These are phyloP conservation scores for Drosophila chauvacae DNA, from an alignment of 1,140 invertebrate species.

Conservation along the genomic window DNA sequence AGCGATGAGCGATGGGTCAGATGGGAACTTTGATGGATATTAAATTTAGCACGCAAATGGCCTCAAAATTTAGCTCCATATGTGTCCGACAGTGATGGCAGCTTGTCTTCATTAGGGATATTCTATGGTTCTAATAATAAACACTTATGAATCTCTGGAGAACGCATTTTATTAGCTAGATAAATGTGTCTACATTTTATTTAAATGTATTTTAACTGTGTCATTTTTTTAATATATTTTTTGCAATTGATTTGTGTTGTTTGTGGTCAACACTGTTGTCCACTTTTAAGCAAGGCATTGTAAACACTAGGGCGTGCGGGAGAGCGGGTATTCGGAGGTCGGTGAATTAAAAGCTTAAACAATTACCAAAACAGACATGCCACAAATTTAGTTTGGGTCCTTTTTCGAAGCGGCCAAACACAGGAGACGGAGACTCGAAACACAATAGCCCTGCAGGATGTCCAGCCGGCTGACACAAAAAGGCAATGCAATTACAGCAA, in stretches of 20 bases:
- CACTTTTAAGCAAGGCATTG: background rate
- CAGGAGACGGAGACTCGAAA: conserved; percentile 8
- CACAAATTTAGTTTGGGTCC: conserved; percentile 76
- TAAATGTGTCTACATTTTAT: background rate
- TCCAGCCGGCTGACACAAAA: conserved; percentile 57
- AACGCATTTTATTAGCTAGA: background rate
- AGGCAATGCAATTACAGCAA: conserved; percentile 71
- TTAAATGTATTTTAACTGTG: background rate
- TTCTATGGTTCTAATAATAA: background rate
- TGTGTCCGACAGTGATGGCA: conserved; percentile 12
- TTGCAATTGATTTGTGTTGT: background rate
- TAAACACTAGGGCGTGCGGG: background rate
- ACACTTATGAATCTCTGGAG: no score
- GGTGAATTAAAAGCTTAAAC: conserved; percentile 75
- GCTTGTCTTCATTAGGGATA: background rate
- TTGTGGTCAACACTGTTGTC: conserved; percentile 2
- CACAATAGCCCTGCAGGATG: conserved; percentile 36
- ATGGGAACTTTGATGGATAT: conserved; percentile 45
- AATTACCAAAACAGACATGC: conserved; percentile 75
- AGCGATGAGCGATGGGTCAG: conserved; percentile 33
- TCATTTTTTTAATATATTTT: no score
- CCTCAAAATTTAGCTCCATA: conserved; percentile 24
- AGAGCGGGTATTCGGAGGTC: conserved; percentile 6
- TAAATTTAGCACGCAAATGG: conserved; percentile 57
- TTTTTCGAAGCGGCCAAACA: conserved; percentile 30